Conservation (phyloP, 2,797 vertebrate species). For the Coendou prehensilis region DNA sequence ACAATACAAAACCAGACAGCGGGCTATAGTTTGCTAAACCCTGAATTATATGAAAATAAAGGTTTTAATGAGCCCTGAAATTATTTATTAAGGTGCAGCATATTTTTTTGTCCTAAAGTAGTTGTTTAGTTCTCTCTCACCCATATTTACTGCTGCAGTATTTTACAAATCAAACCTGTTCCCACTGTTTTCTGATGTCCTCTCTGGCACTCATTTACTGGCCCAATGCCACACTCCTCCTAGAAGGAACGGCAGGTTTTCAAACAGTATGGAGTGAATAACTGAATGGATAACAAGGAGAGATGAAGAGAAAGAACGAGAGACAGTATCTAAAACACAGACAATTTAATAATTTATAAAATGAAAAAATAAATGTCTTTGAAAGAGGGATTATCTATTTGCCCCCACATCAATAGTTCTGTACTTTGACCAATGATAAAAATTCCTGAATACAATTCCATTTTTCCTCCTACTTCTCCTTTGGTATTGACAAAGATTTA, state of each 20-base stretch:
- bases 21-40: neutral
- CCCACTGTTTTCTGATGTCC: neutral
- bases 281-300: neutral
- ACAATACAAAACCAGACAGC: neutral
- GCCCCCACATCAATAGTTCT: neutral
- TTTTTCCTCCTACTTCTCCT: neutral
- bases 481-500: neutral
- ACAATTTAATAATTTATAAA: neutral
- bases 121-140: neutral
- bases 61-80: neutral
- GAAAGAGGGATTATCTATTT: neutral
- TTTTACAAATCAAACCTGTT: slow-evolving; percentile 1
- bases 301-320: neutral
- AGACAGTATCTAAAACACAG: neutral
- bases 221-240: neutral
- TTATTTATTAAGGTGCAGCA: neutral
- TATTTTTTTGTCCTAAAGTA: neutral
- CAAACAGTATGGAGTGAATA: neutral
- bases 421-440: neutral
- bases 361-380: neutral
- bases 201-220: neutral
- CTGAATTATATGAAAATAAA: neutral
- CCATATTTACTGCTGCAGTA: neutral
- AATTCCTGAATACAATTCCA: neutral
- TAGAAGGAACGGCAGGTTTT: neutral